Evolutionary conservation across 35 echinoderm and acorn worm genomes (phyloP).

Genomic region (Patiria miniata): DNA sequence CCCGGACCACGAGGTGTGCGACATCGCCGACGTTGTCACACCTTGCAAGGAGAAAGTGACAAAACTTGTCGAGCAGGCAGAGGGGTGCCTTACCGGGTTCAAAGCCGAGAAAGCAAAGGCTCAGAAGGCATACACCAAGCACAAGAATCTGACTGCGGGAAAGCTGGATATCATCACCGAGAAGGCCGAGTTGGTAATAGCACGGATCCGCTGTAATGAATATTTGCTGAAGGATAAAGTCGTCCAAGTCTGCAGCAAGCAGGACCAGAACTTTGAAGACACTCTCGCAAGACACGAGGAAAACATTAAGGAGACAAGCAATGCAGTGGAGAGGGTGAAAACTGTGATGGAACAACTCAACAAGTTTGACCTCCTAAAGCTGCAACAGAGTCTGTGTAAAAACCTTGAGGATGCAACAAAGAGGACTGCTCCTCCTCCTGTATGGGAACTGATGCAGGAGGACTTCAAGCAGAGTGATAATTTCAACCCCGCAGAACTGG

Average conservation of each 20-base stretch:
- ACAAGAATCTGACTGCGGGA: neutral
- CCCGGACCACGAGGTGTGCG: neutral
- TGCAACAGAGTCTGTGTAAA: neutral
- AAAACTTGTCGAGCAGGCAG: neutral
- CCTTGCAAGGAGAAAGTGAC: neutral
- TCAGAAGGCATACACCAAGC: neutral
- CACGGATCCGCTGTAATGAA: neutral
- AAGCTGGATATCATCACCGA: neutral
- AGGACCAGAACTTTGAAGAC: neutral
- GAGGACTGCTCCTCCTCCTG: neutral
- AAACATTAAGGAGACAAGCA: neutral
- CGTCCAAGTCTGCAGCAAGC: neutral
- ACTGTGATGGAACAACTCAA: neutral
- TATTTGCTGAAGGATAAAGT: neutral
- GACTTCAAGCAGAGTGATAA: neutral
- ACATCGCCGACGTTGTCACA: neutral
- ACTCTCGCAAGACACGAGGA: neutral
- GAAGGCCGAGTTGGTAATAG: neutral
- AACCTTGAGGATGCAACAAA: neutral
- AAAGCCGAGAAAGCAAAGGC: neutral
- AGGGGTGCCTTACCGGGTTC: neutral
- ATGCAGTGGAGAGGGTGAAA: neutral
- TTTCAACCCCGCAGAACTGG: neutral
- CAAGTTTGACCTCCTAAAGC: neutral
- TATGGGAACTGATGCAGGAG: neutral